Evolutionary conservation across 2,797 vertebrate genomes (phyloP).

Genomic region (Melanotaenia nigrans): DNA sequence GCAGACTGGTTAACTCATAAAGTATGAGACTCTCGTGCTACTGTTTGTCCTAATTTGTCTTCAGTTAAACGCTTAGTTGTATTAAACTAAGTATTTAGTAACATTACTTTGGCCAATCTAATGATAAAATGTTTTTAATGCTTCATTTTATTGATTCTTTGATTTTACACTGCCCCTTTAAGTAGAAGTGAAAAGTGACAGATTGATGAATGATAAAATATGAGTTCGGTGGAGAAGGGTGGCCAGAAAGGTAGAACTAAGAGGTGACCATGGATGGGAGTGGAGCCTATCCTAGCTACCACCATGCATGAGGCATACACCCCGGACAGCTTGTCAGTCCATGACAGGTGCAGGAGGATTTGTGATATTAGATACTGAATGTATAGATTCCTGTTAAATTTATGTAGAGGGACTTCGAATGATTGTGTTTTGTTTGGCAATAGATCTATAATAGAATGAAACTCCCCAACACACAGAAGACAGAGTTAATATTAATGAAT

Average conservation of each 20-base stretch:
- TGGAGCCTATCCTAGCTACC: background rate
- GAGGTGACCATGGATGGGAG: background rate
- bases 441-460: background rate
- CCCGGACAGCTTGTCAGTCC: background rate
- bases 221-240: no score
- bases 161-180: no score
- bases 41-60: background rate
- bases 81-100: background rate
- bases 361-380: background rate
- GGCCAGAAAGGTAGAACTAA: no score
- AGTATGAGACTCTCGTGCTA: background rate
- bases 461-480: background rate
- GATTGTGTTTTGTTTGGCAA: background rate
- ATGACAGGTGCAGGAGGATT: background rate
- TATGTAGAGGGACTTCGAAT: background rate
- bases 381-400: background rate
- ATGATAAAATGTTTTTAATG: no score
- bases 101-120: background rate
- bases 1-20: background rate
- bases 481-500: background rate
- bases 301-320: background rate
- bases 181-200: no score
- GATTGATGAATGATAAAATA: no score
- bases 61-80: background rate
- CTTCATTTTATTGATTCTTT: no score